Evolutionary conservation across 2,888 invertebrate genomes (phyloP).

Genomic region (Torymus texanus): DNA sequence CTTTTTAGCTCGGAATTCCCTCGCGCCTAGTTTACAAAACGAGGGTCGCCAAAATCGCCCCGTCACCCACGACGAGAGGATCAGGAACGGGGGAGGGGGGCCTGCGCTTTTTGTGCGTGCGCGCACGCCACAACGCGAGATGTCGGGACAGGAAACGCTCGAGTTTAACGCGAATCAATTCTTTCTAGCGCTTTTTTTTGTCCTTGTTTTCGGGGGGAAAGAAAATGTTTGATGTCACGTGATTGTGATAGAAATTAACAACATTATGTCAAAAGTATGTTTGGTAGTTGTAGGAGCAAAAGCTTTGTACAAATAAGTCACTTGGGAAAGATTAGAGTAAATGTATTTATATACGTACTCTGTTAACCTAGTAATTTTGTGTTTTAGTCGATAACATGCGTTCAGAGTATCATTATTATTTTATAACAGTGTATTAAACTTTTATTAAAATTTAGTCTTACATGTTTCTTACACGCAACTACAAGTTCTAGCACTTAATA

Average conservation of each 20-base stretch:
- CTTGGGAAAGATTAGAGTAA: no score
- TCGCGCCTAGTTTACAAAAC: constrained; percentile 73
- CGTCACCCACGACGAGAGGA: constrained; percentile 70
- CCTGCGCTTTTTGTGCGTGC: constrained; percentile 36
- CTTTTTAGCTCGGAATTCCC: constrained; percentile 73
- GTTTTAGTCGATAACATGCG: no score
- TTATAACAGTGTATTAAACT: no score
- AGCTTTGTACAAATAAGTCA: no score
- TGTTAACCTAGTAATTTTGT: no score
- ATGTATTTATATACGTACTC: no score
- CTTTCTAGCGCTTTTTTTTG: constrained; percentile 3
- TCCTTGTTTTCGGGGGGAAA: background rate
- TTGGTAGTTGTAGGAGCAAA: no score
- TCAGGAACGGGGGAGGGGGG: background rate
- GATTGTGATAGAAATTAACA: constrained; percentile 27
- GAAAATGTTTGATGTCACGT: constrained; percentile 16
- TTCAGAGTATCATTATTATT: no score
- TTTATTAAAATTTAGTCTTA: no score
- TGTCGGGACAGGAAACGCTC: constrained; percentile 28
- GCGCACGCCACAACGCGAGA: background rate
- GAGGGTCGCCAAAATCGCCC: constrained; percentile 71
- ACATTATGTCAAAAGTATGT: background rate
- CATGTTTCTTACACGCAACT: no score
- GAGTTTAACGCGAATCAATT: constrained; percentile 49
- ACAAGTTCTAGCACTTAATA: no score